Base-by-base conservation (phyloP, 2,888 invertebrate species). In the Drosophila longiperda region DNA sequence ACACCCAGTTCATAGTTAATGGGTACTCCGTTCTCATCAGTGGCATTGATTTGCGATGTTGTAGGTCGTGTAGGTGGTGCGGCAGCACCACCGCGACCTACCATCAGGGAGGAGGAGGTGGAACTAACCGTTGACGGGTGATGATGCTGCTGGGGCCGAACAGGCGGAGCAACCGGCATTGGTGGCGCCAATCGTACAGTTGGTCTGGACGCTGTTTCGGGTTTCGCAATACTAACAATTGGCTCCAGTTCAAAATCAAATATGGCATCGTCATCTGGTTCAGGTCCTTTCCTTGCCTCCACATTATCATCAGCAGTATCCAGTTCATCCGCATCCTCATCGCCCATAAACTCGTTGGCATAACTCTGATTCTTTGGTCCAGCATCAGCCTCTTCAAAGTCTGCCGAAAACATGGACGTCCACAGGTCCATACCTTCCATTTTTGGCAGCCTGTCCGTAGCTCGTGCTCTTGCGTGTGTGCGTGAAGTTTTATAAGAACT, bases 351-450 rank as follows among this genome's bases (percentile, higher is more conserved):
- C 32, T 83, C 89, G 48, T 87, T 84, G 8, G 67, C 66, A 59
- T 75, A 61, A 50, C 62, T 70, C 9, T 59, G 59, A 49, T 23
- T 64, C 20, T 65, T 70, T 17, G 23, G 33, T 32, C 49, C 66
- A 11, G 54, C 76, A 60, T 80, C 81, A 0, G 75, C 78, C 33
- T 80, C 83, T n/a, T 88, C 85, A 60, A 87, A 89, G 34, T 91
- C 91, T 6, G 82, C 73, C 36, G 88, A 90, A 74, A 91, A 91
- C 91, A 91, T 91, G 26, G 87, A 89, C 66, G 89, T 91, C 91
- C 91, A 91, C 23, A 91, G 82, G 54, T 91, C 92, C 75, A 91
- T 83, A 54, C 87, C 82, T 55, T 91, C 91, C 90, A 91, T 91
- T 66, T 82, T 75, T 57, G 73, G 86, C 53, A 54, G 57, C 52